Conservation (phyloP, 2,113 vertebrate species). For the Colinus virginianus region DNA sequence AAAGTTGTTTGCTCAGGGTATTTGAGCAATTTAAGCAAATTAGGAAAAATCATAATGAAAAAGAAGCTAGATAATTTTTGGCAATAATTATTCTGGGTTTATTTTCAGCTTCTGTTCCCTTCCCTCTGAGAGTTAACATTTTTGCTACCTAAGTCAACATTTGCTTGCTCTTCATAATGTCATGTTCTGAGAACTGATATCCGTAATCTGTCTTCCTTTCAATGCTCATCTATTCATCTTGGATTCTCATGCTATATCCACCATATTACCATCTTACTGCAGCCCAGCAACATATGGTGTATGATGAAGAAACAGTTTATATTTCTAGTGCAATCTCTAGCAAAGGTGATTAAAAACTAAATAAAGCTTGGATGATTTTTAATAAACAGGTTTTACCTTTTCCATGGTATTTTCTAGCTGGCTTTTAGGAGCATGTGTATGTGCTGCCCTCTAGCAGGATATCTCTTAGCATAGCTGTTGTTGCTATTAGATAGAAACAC, state of each 20-base stretch:
- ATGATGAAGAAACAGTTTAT: not conserved
- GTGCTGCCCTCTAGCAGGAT: conserved; percentile 59
- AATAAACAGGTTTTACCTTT: not conserved
- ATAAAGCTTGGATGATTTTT: not conserved
- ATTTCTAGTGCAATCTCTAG: not conserved
- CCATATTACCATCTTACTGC: not conserved
- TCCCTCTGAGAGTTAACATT: not conserved
- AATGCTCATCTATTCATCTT: not conserved
- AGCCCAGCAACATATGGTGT: not conserved
- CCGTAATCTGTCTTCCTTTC: not conserved
- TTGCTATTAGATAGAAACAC: not conserved
- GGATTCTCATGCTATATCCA: not conserved
- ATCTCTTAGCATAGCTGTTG: not conserved
- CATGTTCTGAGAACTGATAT: not conserved
- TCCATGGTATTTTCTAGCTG: not conserved
- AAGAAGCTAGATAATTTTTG: not conserved
- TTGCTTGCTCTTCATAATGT: not conserved
- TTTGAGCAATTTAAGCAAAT: conserved; percentile 7
- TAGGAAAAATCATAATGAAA: not conserved
- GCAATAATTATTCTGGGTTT: not conserved
- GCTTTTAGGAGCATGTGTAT: not conserved
- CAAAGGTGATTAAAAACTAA: conserved; percentile 18
- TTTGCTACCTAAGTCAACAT: conserved; percentile 24
- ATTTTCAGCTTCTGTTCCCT: conserved; percentile 3
- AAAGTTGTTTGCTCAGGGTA: not conserved